Base-by-base conservation (phyloP, 2,113 vertebrate species). In the Sebastes fasciatus region DNA sequence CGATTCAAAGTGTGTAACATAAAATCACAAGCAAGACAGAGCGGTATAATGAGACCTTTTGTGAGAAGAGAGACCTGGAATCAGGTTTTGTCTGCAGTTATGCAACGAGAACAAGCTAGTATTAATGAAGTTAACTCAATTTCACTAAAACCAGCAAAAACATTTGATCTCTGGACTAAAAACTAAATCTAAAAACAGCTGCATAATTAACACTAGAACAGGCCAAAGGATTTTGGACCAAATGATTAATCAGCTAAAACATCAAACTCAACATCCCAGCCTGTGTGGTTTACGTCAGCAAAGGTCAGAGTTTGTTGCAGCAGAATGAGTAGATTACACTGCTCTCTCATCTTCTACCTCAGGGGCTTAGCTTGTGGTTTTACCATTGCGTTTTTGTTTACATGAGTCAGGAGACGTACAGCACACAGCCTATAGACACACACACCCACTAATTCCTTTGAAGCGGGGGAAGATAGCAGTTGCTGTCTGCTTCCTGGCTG, bases 401-500 rank as follows among this genome's bases (percentile, higher is more conserved):
- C 66, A 84, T 48, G 58, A 84, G 51, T 54, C 54, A 71, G 73
- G 17, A 23, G 71, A 86, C 11, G 4, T 54, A 73, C 34, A 74
- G 63, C 58, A 21, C 73, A 68, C 16, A 8, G 49, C 68, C 55
- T 55, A 48, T 74, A 58, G 46, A 83, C 73, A 81, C 73, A 80
- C 48, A 64, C 80, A 68, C 51, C 48, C 57, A 71, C 65, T 58
- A 51, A 83, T 49, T 82, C 68, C 66, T 79, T 73, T 85, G 71
- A 83, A 80, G 77, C 40, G 64, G 49, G 34, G 55, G 23, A 46
- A 72, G 60, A 73, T 65, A 64, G 75, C 48, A 60, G 43, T 80
- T 74, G 74, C 58, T 64, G 80, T 75, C 81, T 90, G 63, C 84
- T 83, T 87, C 80, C 85, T 83, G 85, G 72, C 46, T 75, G 65